Conservation (phyloP, 2,888 invertebrate genomes). For the Desoria tigrina region DNA sequence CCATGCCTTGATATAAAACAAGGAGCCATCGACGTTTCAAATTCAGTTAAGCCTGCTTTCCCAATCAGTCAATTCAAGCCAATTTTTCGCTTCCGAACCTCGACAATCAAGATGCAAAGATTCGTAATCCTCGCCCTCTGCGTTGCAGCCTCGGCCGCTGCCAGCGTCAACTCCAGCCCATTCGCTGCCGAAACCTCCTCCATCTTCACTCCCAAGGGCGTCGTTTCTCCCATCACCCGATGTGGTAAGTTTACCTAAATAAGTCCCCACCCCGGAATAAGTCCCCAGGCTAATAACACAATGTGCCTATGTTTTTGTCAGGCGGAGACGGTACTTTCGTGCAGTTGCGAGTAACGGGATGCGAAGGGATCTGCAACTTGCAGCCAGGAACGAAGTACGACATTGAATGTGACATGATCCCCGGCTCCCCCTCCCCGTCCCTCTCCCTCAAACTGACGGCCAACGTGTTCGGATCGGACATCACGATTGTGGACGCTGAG, state of each 20-base stretch:
- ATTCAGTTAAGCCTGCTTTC: not conserved
- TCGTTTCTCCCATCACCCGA: not conserved
- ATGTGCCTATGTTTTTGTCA: not conserved
- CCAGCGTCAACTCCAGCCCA: not conserved
- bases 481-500: not conserved
- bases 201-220: not conserved
- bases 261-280: too few species aligned
- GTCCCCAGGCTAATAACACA: too few species aligned
- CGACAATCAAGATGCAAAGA: not conserved
- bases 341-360: slow-evolving; percentile 1
- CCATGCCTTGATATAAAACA: too few species aligned
- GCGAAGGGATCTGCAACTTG: slow-evolving; percentile 15
- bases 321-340: slow-evolving; percentile 6
- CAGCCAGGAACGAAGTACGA: slow-evolving; percentile 4
- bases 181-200: too few species aligned
- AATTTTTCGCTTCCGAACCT: not conserved
- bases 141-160: not conserved
- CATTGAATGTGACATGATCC: slow-evolving; percentile 17
- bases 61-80: not conserved
- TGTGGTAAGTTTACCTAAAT: not conserved
- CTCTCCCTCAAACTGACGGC: not conserved
- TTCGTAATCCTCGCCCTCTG: slow-evolving; percentile 8
- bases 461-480: slow-evolving; percentile 6
- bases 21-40: too few species aligned
- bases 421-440: not conserved